These are phyloP conservation scores for Eupristina koningsbergeri DNA, from an alignment of 1,140 invertebrate genomes.

Conservation along the genomic window DNA sequence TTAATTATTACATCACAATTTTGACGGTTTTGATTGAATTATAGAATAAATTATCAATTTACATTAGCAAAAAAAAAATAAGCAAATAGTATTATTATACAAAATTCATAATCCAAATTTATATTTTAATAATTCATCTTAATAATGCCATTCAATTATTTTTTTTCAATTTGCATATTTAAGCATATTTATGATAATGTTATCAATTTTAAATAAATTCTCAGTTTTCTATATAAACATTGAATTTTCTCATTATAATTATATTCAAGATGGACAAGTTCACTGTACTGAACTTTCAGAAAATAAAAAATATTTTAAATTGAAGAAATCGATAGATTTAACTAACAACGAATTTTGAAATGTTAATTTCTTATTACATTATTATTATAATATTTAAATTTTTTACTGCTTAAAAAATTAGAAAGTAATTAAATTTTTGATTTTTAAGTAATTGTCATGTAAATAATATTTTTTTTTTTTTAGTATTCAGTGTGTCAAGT, in stretches of 20 bases:
- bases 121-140: too few relatives aligned
- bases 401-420: too few relatives aligned
- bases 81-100: background rate
- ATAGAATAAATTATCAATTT: background rate
- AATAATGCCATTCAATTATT: too few relatives aligned
- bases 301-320: background rate
- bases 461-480: background rate
- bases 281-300: background rate
- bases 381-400: too few relatives aligned
- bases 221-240: background rate
- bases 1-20: background rate
- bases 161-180: background rate
- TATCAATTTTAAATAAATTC: background rate
- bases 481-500: background rate
- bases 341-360: too few relatives aligned
- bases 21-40: background rate
- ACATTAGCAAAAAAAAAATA: background rate
- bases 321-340: background rate
- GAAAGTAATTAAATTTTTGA: too few relatives aligned
- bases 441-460: background rate
- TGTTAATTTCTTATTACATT: too few relatives aligned
- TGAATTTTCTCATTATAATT: background rate
- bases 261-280: background rate
- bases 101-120: too few relatives aligned
- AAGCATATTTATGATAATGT: background rate